Conservation (phyloP, 1,140 invertebrate genomes). For the Neelides sp. region DNA sequence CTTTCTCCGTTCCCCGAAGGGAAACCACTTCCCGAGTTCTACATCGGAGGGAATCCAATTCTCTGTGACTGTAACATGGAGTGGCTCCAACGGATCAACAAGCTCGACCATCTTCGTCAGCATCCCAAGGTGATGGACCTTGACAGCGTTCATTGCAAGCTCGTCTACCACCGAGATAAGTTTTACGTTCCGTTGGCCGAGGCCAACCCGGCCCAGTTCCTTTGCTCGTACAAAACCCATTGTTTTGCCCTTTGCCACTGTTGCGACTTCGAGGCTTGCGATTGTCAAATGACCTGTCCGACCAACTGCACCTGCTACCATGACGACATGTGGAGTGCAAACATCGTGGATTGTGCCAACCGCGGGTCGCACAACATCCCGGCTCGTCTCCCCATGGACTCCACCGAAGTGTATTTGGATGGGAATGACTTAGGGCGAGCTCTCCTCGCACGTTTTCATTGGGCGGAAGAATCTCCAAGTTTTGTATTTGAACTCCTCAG, state of each 20-base stretch:
- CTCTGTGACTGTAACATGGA: conserved; percentile 78
- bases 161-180: conserved; percentile 67
- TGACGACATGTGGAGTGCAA: conserved; percentile 83
- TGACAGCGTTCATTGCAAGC: conserved; percentile 76
- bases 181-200: conserved; percentile 69
- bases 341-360: conserved; percentile 80
- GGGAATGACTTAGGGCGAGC: conserved; percentile 73
- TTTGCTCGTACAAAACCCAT: conserved; percentile 82
- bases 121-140: conserved; percentile 82
- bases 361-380: conserved; percentile 63
- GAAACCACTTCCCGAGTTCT: conserved; percentile 63
- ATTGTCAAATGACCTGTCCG: conserved; percentile 53
- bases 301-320: conserved; percentile 87
- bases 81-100: conserved; percentile 70
- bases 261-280: conserved; percentile 83
- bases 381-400: conserved; percentile 80
- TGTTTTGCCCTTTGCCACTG: conserved; percentile 86
- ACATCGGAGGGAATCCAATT: conserved; percentile 74
- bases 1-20: conserved; percentile 55
- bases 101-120: conserved; percentile 50
- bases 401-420: conserved; percentile 81
- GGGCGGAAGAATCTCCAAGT: conserved; percentile 75
- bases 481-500: conserved; percentile 75
- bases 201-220: conserved; percentile 71
- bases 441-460: conserved; percentile 79